phyloP scores from a whole-genome alignment of 2,888 invertebrate species.

The Copidosoma aretas region DNA sequence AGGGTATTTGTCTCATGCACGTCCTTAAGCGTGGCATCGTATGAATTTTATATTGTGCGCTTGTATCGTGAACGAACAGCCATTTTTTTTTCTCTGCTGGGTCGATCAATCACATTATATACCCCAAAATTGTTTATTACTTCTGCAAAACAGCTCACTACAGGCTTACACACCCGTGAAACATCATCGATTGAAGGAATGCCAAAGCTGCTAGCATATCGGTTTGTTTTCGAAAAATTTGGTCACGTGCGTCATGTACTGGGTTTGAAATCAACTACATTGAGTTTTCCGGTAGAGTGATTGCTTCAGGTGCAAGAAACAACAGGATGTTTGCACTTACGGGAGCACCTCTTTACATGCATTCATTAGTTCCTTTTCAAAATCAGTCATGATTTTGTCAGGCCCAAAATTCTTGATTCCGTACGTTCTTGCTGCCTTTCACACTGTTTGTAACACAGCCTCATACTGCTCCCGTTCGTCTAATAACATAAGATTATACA shows the following conservation, averaged over 20 bases:
- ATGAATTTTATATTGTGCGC: no score
- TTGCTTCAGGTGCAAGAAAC: no score
- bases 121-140: no score
- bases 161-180: no score
- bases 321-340: no score
- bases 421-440: neutral
- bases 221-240: neutral
- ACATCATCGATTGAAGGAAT: no score
- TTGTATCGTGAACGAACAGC: no score
- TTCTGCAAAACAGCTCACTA: no score
- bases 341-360: conserved; percentile 3
- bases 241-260: neutral
- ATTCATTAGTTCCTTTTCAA: conserved; percentile 2
- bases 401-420: conserved; percentile 2
- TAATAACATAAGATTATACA: neutral
- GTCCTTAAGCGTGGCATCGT: no score
- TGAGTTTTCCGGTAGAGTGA: neutral
- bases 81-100: no score
- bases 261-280: neutral
- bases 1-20: no score
- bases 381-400: conserved; percentile 2
- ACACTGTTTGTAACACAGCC: neutral
- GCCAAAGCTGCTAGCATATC: conserved; percentile 1
- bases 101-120: no score
- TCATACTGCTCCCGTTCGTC: neutral